Evolutionary conservation across 1,140 invertebrate genomes (phyloP), one percentile per base, ranked within the genome.

Genomic region (Sycobia sp.): DNA sequence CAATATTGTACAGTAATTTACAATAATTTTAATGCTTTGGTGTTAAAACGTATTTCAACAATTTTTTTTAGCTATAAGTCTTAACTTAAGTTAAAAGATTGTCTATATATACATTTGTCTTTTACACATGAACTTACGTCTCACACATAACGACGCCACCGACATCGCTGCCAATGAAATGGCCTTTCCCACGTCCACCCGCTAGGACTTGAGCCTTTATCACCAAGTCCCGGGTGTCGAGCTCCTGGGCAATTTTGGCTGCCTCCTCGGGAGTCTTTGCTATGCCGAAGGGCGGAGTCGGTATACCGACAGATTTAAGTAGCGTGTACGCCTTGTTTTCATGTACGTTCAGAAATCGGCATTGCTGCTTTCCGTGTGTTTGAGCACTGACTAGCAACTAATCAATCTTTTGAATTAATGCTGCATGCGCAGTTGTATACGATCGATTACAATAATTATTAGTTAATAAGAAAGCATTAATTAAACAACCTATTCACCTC

Each of bases 131-230:
- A 55, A 86, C 90, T 90, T 86, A 95, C 93, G 88, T 89, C 75
- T 90, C 90, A 67, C 95, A 93, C 84, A 96, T 90, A 69, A 92
- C 89, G 0, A 98, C 95, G 58, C 95, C 95, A 43, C 94, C 94
- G 81, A 96, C 91, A 3, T 92, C 86, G 2, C 94, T 94, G 82
- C 89, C 93, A 78, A 95, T 95, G 74, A 98, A 98, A 60, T 87
- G 79, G 29, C 96, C 96, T 77, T 93, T 96, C 68, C 96, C 96
- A 74, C 96, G 86, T 8, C 96, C 96, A 70, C 96, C 96, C 67
- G 96, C 93, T 56, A 98, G 84, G 18, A 99, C 96, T 85, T 98
- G 96, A 22, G 96, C 96, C 80, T 98, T 98, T 38, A 98, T 83
- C 8, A 98, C 95, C 46, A 94, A 86, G 74, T 94, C 92, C 69